Conservation (phyloP, 2,888 invertebrate species). For the Argyresthia albistria region DNA sequence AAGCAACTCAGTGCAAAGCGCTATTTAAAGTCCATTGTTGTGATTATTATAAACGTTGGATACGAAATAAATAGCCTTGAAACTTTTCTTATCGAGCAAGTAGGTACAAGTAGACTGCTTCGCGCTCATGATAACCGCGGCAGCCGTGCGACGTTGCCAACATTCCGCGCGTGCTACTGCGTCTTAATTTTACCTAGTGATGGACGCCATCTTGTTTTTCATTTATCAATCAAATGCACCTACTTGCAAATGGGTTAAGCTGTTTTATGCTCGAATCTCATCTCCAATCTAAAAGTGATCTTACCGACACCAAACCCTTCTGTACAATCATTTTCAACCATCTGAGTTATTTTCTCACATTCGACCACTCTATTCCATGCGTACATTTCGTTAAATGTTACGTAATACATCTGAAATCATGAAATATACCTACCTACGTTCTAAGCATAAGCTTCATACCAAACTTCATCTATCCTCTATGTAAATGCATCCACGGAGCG, state of each 20-base stretch:
- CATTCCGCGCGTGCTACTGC: constrained; percentile 49
- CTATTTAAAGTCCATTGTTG: constrained; percentile 47
- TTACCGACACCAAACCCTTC: too few relatives aligned
- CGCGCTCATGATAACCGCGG: background rate
- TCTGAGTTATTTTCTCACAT: background rate
- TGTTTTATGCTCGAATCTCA: background rate
- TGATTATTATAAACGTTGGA: constrained; percentile 23
- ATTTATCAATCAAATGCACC: constrained; percentile 39
- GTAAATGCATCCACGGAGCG: background rate
- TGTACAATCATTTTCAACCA: background rate
- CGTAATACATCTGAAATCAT: constrained; percentile 1
- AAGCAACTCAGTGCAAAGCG: background rate
- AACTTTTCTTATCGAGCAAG: constrained; percentile 62
- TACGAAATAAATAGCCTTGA: constrained; percentile 60
- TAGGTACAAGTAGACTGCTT: constrained; percentile 31
- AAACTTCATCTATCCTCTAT: background rate
- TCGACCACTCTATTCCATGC: background rate
- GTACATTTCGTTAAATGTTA: background rate
- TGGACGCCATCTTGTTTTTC: constrained; percentile 54
- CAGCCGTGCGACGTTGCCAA: constrained; percentile 61
- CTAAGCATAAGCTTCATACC: background rate
- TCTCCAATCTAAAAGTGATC: too few relatives aligned
- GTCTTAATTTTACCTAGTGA: constrained; percentile 51
- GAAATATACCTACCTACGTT: background rate
- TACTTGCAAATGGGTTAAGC: constrained; percentile 22